These are phyloP conservation scores for Scleropages formosus DNA, from an alignment of 2,797 vertebrate species.

Conservation along the genomic window DNA sequence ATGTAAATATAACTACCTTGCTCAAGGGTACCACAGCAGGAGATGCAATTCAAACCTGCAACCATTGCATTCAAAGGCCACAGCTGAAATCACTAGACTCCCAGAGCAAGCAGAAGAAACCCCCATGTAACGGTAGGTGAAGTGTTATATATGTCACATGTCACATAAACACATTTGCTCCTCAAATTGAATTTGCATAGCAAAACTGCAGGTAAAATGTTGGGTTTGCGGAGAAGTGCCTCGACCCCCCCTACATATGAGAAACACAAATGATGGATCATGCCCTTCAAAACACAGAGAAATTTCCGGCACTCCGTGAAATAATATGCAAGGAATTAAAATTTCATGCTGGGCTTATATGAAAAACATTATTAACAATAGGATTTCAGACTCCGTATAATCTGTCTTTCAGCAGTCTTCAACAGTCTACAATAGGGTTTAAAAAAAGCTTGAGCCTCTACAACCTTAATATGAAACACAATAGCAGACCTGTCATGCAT, in stretches of 20 bases:
- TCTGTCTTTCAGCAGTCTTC: neutral
- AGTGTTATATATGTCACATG: too few species aligned
- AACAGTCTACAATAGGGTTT: neutral
- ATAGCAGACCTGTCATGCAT: neutral
- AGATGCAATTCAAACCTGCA: too few species aligned
- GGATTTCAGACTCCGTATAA: neutral
- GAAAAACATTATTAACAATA: constrained; percentile 72
- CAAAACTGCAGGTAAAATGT: too few species aligned
- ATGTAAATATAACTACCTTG: too few species aligned
- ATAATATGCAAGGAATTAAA: constrained; percentile 75
- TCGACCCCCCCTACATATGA: neutral
- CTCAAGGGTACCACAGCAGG: too few species aligned
- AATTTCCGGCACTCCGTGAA: constrained; percentile 51
- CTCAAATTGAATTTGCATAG: too few species aligned
- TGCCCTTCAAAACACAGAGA: neutral
- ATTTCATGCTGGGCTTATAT: constrained; percentile 71
- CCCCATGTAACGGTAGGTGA: too few species aligned
- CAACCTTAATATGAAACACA: neutral
- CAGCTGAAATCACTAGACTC: too few species aligned
- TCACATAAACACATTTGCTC: too few species aligned
- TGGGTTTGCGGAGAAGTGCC: too few species aligned
- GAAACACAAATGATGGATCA: neutral
- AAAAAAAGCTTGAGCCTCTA: neutral
- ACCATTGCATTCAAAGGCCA: too few species aligned
- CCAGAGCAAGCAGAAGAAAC: too few species aligned